phyloP scores from a whole-genome alignment of 2,797 vertebrate genomes.

The Gadopsis marmoratus region DNA sequence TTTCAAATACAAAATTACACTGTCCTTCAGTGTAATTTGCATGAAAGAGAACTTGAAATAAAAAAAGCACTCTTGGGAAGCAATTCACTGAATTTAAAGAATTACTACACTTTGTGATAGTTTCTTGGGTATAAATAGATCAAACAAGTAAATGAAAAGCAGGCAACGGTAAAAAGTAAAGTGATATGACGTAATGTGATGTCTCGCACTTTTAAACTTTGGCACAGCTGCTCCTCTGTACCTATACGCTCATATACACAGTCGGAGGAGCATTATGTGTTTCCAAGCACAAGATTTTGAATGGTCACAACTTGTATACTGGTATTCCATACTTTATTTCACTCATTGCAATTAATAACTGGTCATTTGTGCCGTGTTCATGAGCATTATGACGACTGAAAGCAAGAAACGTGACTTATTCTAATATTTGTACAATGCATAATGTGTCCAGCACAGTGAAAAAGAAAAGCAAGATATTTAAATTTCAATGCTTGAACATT shows the following conservation, averaged over 20 bases:
- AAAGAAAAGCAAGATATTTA: slow-evolving; percentile 34
- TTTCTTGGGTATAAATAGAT: slow-evolving; percentile 44
- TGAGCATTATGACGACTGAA: slow-evolving; percentile 25
- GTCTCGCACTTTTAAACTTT: not conserved
- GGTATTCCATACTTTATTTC: not conserved
- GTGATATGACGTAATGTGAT: not conserved
- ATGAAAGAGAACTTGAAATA: slow-evolving; percentile 21
- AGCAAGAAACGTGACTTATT: not conserved
- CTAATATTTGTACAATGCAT: slow-evolving; percentile 46
- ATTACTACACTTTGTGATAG: slow-evolving; percentile 3
- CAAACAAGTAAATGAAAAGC: slow-evolving; percentile 29
- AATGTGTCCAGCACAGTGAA: slow-evolving; percentile 76
- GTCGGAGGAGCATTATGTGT: not conserved
- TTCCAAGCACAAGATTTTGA: slow-evolving; percentile 2
- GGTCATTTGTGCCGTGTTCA: not conserved
- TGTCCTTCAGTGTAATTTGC: slow-evolving; percentile 48
- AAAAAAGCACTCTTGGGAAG: slow-evolving; percentile 20
- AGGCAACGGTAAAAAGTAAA: slow-evolving; percentile 15
- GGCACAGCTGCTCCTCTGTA: slow-evolving; percentile 27
- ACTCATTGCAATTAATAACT: slow-evolving; percentile 6
- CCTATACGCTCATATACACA: not conserved
- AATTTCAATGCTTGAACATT: slow-evolving; percentile 46
- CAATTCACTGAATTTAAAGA: slow-evolving; percentile 25
- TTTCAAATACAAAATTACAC: slow-evolving; percentile 52
- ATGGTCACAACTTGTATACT: not conserved